These are phyloP conservation scores for Zhuqinia jingwanae DNA, from an alignment of 2,888 invertebrate genomes.

Conservation along the genomic window DNA sequence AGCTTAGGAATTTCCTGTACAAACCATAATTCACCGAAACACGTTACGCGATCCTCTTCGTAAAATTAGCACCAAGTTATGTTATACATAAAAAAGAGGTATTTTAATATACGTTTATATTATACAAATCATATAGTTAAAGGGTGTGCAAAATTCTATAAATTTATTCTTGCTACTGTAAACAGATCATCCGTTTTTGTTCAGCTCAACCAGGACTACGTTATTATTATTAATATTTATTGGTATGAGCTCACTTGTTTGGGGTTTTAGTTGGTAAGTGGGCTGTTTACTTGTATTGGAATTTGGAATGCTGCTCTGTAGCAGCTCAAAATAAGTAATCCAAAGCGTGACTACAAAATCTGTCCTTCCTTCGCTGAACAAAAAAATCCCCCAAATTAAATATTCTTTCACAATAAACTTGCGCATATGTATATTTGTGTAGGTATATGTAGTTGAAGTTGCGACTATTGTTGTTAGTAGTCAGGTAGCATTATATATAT, in stretches of 20 bases:
- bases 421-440: too few relatives aligned
- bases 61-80: background rate
- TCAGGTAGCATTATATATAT: background rate
- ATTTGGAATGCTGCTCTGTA: background rate
- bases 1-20: background rate
- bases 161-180: background rate
- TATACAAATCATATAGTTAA: too few relatives aligned
- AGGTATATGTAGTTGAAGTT: too few relatives aligned
- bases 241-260: background rate
- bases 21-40: too few relatives aligned
- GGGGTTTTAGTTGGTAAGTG: background rate
- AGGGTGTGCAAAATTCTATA: too few relatives aligned
- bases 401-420: slow-evolving; percentile 16
- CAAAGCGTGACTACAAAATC: slow-evolving; percentile 51
- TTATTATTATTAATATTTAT: background rate
- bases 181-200: background rate
- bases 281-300: slow-evolving; percentile 4
- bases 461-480: too few relatives aligned
- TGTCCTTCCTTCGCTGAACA: slow-evolving; percentile 60
- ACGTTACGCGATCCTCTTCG: too few relatives aligned
- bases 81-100: too few relatives aligned
- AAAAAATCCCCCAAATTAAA: slow-evolving; percentile 64
- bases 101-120: too few relatives aligned
- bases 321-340: slow-evolving; percentile 57
- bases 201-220: background rate